Conservation (phyloP, 2,797 vertebrate genomes). For the Poeciliopsis gracilis region DNA sequence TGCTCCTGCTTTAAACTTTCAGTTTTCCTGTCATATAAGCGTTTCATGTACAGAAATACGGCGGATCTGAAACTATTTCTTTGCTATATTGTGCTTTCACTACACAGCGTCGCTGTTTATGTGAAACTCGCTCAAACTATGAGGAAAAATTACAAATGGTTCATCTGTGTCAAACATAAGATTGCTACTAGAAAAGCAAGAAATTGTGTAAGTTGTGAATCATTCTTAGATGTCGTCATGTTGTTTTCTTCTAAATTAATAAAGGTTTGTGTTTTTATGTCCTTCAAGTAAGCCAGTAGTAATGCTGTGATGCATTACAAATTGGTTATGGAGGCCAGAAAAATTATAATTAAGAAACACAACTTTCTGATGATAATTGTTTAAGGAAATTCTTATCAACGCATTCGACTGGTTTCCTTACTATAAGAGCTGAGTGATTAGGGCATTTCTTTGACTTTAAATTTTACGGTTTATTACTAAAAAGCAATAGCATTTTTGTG, state of each 20-base stretch:
- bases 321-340: not conserved
- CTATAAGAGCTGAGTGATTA: not conserved
- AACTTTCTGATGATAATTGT: not conserved
- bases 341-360: not conserved
- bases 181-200: not conserved
- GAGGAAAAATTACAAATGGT: constrained; percentile 5
- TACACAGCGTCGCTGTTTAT: constrained; percentile 8
- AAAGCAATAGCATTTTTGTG: not conserved
- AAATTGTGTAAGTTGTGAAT: not conserved
- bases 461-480: not conserved
- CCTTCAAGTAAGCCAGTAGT: constrained; percentile 26
- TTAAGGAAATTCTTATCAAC: not conserved
- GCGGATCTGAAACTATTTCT: not conserved
- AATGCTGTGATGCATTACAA: not conserved
- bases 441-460: not conserved
- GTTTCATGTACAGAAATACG: not conserved
- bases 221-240: not conserved
- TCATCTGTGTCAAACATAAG: not conserved
- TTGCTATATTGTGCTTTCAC: constrained; percentile 15
- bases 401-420: not conserved
- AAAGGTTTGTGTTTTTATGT: not conserved
- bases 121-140: not conserved
- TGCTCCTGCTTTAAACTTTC: constrained; percentile 8
- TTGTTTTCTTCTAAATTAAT: constrained; percentile 6
- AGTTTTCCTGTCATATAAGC: constrained; percentile 5